Percentiles rank a stretch among this genome's conserved stretches.
These are phyloP conservation scores for Leptinotarsa defecta DNA, from an alignment of 1,140 invertebrate species.

Conservation along the genomic window DNA sequence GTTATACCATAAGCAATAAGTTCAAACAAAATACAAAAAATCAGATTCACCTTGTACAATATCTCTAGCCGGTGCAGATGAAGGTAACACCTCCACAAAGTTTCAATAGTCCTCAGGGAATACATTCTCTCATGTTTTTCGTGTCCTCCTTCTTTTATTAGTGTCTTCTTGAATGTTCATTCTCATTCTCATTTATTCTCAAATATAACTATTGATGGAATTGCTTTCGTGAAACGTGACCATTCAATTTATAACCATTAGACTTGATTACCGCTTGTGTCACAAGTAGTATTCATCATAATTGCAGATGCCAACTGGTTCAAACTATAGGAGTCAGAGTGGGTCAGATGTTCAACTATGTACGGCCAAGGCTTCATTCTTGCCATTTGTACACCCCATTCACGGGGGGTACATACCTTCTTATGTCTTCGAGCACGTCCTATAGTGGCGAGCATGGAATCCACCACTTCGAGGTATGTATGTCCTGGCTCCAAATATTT, in stretches of 20 bases:
- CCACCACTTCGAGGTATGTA: neutral
- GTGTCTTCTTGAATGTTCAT: neutral
- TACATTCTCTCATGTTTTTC: neutral
- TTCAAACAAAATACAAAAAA: too few species aligned
- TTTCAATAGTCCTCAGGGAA: neutral
- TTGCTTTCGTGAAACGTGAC: neutral
- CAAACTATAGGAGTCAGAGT: neutral
- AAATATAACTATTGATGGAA: neutral
- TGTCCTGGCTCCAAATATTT: constrained; percentile 2
- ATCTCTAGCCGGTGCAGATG: too few species aligned
- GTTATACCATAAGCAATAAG: too few species aligned
- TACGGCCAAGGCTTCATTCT: constrained; percentile 1
- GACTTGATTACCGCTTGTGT: neutral
- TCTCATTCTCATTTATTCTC: neutral
- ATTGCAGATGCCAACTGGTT: neutral
- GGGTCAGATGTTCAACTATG: neutral
- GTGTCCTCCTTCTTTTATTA: neutral
- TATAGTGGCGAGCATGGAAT: neutral
- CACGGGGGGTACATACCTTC: neutral
- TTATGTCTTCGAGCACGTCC: neutral
- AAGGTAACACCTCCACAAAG: neutral
- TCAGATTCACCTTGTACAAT: neutral
- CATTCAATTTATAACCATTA: constrained; percentile 7
- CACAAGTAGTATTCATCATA: neutral
- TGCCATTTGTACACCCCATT: constrained; percentile 6